Evolutionary conservation across 2,888 invertebrate species (phyloP), one percentile per base, ranked within the genome.

Genomic region (Polymixis flavicincta): DNA sequence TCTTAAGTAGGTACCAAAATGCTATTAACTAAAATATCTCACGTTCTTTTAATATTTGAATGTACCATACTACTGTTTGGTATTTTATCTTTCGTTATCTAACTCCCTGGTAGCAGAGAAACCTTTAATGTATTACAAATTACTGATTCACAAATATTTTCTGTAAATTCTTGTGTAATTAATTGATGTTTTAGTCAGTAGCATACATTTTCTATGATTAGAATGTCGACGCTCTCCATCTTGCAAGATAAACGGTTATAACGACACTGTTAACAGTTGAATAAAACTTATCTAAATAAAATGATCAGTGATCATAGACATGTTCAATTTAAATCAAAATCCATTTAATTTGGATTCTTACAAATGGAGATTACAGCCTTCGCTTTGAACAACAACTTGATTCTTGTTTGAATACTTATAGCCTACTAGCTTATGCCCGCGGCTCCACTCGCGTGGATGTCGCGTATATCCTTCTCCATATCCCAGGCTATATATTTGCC

Each of bases 51-150:
- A 61, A 71, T 59, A 71, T 74, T 69, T 52, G 19, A 67, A 67
- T 71, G 68, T 55, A 64, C 45, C 25, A 28, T 25, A 72, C 69
- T 69, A 71, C 69, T 64, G 71, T 71, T 66, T 66, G 82, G 85
- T 65, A 86, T 86, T 37, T 83, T 83, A 86, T 87, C 85, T 72
- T 52, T 59, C 48, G 32, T 67, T 74, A 75, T 75, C 76, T 66
- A 48, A 73, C 45, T 71, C 50, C 52, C 61, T 59, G 63, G 75
- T 79, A 78, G 66, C 63, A 52, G 69, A 70, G 76, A 72, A 63
- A 77, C 64, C 65, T 83, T 73, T 61, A 85, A 72, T 80, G 78
- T 75, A 72, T 84, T 75, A 85, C 83, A 87, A 86, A 84, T 87
- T 75, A 77, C 74, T 75, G 70, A 79, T 79, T 76, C 67, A 57